Percentiles rank a stretch among this genome's conserved stretches.
phyloP scores from a whole-genome alignment of 2,888 invertebrate species.

The Nemurella pictetii region DNA sequence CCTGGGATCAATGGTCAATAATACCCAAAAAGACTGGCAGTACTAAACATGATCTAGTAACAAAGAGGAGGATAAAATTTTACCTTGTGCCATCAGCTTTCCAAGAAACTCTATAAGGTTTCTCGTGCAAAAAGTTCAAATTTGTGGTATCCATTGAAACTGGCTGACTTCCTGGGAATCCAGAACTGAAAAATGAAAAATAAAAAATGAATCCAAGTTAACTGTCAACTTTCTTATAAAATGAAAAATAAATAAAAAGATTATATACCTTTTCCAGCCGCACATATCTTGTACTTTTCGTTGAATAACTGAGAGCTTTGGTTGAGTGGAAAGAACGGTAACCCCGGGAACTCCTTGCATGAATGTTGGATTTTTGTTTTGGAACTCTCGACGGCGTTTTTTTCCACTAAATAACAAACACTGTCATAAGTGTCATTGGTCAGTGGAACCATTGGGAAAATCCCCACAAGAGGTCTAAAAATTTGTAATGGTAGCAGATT shows the following conservation, averaged over 20 bases:
- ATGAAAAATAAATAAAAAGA: slow-evolving; percentile 22
- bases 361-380: slow-evolving; percentile 69
- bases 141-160: slow-evolving; percentile 93
- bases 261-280: slow-evolving; percentile 66
- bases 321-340: slow-evolving; percentile 65
- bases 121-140: slow-evolving; percentile 70
- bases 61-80: too few relatives aligned
- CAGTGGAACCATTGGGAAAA: not conserved
- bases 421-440: too few relatives aligned
- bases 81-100: slow-evolving; percentile 97
- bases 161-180: slow-evolving; percentile 96
- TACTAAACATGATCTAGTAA: not conserved
- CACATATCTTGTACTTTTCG: slow-evolving; percentile 77
- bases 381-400: slow-evolving; percentile 55
- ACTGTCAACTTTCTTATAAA: not conserved
- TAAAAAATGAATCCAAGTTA: slow-evolving; percentile 12
- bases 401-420: slow-evolving; percentile 32
- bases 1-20: too few relatives aligned
- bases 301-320: slow-evolving; percentile 68
- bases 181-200: slow-evolving; percentile 54
- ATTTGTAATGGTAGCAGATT: too few relatives aligned
- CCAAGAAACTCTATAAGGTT: slow-evolving; percentile 97
- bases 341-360: slow-evolving; percentile 89
- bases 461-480: not conserved
- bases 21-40: not conserved